A percentile compares a stretch with the other conserved stretches of the same genome.
Conservation (phyloP, 2,113 vertebrate genomes). For the Phyllostomus hastatus region DNA sequence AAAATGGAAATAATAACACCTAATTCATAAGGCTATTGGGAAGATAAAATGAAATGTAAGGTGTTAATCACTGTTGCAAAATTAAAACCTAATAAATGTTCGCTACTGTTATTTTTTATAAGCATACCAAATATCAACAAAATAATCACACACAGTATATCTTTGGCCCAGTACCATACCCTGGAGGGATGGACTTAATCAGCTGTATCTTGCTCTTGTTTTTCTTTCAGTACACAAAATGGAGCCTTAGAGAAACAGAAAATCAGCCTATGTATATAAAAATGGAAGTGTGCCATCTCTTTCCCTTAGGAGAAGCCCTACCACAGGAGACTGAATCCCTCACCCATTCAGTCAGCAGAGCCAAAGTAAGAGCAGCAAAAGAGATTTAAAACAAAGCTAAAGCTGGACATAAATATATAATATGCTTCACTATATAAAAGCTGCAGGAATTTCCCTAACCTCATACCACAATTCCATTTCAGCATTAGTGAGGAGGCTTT, state of each 20-base stretch:
- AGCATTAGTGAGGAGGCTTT: background rate
- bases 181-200: background rate
- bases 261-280: constrained; percentile 24
- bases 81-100: constrained; percentile 11
- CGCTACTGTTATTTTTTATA: constrained; percentile 15
- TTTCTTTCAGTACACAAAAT: background rate
- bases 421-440: background rate
- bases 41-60: constrained; percentile 17
- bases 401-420: constrained; percentile 35
- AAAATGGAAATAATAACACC: background rate
- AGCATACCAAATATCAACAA: background rate
- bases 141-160: background rate
- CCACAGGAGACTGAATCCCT: background rate
- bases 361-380: constrained; percentile 6
- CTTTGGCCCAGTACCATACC: background rate
- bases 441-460: background rate
- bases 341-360: constrained; percentile 23
- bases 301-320: constrained; percentile 25
- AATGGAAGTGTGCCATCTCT: constrained; percentile 9
- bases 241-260: constrained; percentile 5
- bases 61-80: background rate
- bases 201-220: constrained; percentile 26
- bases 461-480: constrained; percentile 6
- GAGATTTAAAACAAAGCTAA: constrained; percentile 33
- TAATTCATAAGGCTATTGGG: background rate